These are phyloP conservation scores for Gandaritis pyraliata DNA, from an alignment of 2,888 invertebrate species.

Conservation along the genomic window DNA sequence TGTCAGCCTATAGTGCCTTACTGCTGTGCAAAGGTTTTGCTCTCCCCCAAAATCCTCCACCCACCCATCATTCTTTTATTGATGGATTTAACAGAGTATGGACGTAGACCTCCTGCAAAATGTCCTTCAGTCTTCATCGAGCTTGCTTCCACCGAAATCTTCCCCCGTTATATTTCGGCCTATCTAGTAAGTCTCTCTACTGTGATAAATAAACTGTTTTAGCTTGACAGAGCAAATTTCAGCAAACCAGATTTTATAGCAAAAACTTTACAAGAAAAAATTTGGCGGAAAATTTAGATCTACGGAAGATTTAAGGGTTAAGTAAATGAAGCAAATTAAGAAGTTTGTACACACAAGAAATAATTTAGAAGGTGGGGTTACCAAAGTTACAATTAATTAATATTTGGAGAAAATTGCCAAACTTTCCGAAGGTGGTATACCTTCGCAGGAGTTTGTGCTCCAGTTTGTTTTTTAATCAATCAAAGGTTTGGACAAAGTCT, in stretches of 20 bases:
- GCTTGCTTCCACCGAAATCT: too few species aligned
- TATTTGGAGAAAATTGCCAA: slow-evolving; percentile 8
- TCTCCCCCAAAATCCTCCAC: too few species aligned
- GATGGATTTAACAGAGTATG: too few species aligned
- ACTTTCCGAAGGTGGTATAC: slow-evolving; percentile 1
- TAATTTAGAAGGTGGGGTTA: slow-evolving; percentile 6
- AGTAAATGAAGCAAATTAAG: slow-evolving; percentile 9
- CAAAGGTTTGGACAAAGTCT: not conserved
- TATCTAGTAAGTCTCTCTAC: too few species aligned
- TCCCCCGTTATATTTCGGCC: too few species aligned
- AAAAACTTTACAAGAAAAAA: not conserved
- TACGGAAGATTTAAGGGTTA: slow-evolving; percentile 4
- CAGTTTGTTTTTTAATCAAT: slow-evolving; percentile 1
- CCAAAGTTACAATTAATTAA: slow-evolving; percentile 21
- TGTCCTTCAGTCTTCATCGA: too few species aligned
- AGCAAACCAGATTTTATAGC: not conserved
- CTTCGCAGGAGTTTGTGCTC: slow-evolving; percentile 1
- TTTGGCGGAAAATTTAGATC: not conserved
- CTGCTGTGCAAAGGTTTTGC: too few species aligned
- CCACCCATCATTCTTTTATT: too few species aligned
- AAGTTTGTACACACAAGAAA: slow-evolving; percentile 27
- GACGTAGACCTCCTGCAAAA: too few species aligned
- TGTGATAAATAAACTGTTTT: too few species aligned
- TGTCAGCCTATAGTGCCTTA: too few species aligned
- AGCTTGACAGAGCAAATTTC: not conserved